Evolutionary conservation across 2,888 invertebrate genomes (phyloP), one percentile per base, ranked within the genome.

Genomic region (Rhynchonema sp.): DNA sequence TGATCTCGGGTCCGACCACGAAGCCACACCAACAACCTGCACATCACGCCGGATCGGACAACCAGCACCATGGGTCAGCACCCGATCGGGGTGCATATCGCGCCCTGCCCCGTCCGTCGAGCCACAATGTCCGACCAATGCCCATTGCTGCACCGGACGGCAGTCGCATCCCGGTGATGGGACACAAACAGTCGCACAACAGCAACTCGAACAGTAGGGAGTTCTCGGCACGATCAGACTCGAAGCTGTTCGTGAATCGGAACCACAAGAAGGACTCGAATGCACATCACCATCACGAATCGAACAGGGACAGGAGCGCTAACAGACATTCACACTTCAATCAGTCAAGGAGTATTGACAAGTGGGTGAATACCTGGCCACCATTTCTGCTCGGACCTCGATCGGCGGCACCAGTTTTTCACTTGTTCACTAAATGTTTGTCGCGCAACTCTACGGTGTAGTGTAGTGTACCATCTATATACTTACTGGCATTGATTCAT

Each of bases 201-300:
- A 38, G 38, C 38, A 17, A 17, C 38, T 13, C 38, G 38, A 38
- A 38, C 38, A 38, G 23, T n/a, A 49, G n/a, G 20, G 3, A 13
- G 49, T 3, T 20, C 13, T 17, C 49, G 49, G 67, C 69, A 20
- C 68, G 70, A 59, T 64, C 64, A 59, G 71, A 71, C 55, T 66
- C 69, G n/a, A 72, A 71, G 58, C 62, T 71, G 25, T 61, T 71
- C 55, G 62, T 68, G 2, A 62, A 64, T 1, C 68, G 66, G 3
- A 6, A 52, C 6, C 38, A 17, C 38, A 17, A 38, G 17, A 6
- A 38, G 38, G 9, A 38, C n/a, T n/a, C n/a, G n/a, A n/a, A n/a
- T n/a, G n/a, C n/a, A n/a, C n/a, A n/a, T n/a, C n/a, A n/a, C n/a
- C n/a, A n/a, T n/a, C n/a, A n/a, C n/a, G n/a, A n/a, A n/a, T n/a